phyloP scores from a whole-genome alignment of 2,888 invertebrate genomes.

The Frankliniella intonsa region DNA sequence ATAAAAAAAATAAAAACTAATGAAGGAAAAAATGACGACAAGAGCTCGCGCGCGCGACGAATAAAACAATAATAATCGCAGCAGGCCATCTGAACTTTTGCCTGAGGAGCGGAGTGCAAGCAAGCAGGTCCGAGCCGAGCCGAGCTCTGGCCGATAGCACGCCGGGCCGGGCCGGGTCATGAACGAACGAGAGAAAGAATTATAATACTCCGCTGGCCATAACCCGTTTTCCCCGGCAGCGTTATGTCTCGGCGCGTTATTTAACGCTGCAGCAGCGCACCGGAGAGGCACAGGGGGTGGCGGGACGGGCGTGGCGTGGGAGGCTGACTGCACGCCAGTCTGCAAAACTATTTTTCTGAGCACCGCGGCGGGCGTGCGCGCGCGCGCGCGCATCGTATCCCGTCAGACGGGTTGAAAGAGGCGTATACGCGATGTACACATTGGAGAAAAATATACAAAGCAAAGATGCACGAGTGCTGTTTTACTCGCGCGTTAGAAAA shows the following conservation, averaged over 20 bases:
- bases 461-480: no score
- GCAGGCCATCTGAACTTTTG: no score
- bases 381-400: no score
- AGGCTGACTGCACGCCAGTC: neutral
- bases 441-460: no score
- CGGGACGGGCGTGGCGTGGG: neutral
- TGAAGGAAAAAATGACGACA: neutral
- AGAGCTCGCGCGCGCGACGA: neutral
- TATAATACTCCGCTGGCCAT: slow-evolving; percentile 17
- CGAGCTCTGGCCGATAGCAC: neutral
- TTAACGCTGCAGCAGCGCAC: slow-evolving; percentile 3
- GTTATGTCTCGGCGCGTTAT: slow-evolving; percentile 15
- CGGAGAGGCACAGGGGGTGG: neutral
- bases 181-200: slow-evolving; percentile 26
- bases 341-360: no score
- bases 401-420: no score
- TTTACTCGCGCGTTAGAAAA: no score
- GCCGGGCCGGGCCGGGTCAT: neutral
- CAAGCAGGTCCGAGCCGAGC: neutral
- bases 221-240: slow-evolving; percentile 24
- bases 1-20: neutral
- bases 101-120: neutral
- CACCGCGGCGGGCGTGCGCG: no score
- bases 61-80: neutral
- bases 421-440: no score